A percentile compares a stretch with the other conserved stretches of the same genome.
Conservation (phyloP, 2,113 vertebrate species). For the Oxyura jamaicensis region DNA sequence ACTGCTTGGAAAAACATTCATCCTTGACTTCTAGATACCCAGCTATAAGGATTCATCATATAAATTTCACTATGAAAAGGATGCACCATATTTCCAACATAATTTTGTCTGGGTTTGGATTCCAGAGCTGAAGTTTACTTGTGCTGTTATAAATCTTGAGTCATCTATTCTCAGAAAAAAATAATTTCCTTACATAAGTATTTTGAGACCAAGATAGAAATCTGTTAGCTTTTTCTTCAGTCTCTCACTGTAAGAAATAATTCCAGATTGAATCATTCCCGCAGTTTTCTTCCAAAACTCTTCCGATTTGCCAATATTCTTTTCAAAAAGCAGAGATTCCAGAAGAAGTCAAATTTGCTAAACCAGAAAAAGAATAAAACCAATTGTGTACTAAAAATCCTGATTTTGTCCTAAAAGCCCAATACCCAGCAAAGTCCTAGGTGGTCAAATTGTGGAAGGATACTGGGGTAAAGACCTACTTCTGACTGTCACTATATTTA, state of each 20-base stretch:
- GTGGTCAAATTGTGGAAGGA: not conserved
- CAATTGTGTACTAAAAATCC: not conserved
- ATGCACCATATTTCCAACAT: not conserved
- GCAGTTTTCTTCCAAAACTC: not conserved
- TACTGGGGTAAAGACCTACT: not conserved
- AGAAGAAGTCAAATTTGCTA: not conserved
- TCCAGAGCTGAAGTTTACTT: not conserved
- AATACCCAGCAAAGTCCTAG: not conserved
- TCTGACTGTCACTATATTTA: not conserved
- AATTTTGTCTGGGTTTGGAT: not conserved
- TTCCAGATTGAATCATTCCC: not conserved
- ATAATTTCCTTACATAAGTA: not conserved
- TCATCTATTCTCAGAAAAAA: conserved; percentile 11
- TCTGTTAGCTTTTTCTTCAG: not conserved
- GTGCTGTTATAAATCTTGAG: conserved; percentile 3
- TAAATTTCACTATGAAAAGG: not conserved
- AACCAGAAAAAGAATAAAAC: not conserved
- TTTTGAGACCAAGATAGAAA: not conserved
- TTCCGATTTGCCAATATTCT: not conserved
- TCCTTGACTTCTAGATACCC: not conserved
- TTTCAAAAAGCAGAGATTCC: not conserved
- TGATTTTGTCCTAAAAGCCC: not conserved
- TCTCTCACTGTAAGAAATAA: not conserved
- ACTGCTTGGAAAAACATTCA: not conserved
- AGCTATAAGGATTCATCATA: not conserved